Conservation (phyloP, 2,113 vertebrate species). For the Ammodytes marinus region DNA sequence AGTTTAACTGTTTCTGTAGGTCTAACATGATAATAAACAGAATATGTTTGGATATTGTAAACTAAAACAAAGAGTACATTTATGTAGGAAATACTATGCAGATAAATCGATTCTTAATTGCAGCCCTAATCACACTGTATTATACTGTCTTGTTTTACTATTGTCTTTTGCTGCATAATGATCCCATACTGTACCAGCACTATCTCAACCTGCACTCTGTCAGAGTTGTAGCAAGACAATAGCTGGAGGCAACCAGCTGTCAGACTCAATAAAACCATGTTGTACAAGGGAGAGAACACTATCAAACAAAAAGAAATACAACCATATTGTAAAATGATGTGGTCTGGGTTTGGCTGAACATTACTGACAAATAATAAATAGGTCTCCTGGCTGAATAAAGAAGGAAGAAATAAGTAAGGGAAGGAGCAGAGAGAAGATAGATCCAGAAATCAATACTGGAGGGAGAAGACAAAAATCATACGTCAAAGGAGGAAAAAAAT, state of each 20-base stretch:
- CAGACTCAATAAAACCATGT: slow-evolving; percentile 49
- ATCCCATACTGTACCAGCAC: slow-evolving; percentile 13
- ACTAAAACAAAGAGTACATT: background rate
- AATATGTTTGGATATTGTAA: background rate
- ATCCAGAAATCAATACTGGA: slow-evolving; percentile 15
- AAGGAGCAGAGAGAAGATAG: background rate
- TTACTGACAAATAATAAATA: slow-evolving; percentile 29
- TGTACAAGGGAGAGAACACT: slow-evolving; percentile 20
- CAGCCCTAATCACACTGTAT: background rate
- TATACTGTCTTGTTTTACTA: background rate
- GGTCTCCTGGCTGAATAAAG: slow-evolving; percentile 1
- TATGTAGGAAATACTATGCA: background rate
- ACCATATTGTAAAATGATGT: slow-evolving; percentile 23
- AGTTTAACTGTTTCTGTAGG: background rate
- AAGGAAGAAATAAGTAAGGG: slow-evolving; percentile 17
- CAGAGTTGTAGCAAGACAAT: slow-evolving; percentile 50
- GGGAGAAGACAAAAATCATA: slow-evolving; percentile 3
- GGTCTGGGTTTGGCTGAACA: slow-evolving; percentile 27
- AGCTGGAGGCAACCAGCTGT: slow-evolving; percentile 65
- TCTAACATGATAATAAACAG: background rate
- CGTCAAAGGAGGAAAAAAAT: slow-evolving; percentile 14
- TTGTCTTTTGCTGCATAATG: slow-evolving; percentile 24
- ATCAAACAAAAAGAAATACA: slow-evolving; percentile 32
- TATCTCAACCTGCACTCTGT: slow-evolving; percentile 37
- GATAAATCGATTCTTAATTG: background rate